phyloP scores from a whole-genome alignment of 2,113 vertebrate genomes.

The Thalassarche chlororhynchos region DNA sequence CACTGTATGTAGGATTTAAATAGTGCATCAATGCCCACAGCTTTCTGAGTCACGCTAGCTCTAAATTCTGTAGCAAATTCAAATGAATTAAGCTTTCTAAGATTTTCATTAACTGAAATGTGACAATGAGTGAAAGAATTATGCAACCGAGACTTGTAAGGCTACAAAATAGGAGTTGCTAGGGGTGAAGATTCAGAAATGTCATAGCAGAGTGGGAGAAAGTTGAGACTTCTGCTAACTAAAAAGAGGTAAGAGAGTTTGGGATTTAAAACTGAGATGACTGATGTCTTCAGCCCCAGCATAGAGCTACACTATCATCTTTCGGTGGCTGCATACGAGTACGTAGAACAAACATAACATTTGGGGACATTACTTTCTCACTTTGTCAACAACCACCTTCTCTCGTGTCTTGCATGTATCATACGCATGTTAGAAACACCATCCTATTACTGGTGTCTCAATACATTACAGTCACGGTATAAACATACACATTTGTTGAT shows the following conservation, averaged over 20 bases:
- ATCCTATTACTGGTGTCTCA: neutral
- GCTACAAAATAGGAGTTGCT: neutral
- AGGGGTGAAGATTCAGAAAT: constrained; percentile 18
- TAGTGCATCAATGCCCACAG: constrained; percentile 6
- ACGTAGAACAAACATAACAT: neutral
- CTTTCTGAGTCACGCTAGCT: constrained; percentile 30
- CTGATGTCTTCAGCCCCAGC: neutral
- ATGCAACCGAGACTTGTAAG: neutral
- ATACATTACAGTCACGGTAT: neutral
- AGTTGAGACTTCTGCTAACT: neutral
- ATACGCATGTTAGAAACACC: neutral
- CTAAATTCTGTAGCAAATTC: constrained; percentile 10
- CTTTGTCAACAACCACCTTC: neutral
- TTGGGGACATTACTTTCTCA: neutral
- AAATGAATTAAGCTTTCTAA: constrained; percentile 53
- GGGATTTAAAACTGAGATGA: neutral
- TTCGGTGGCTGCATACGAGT: neutral
- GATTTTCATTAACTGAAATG: constrained; percentile 50
- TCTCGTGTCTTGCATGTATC: neutral
- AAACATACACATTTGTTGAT: constrained; percentile 26
- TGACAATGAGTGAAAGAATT: constrained; percentile 50
- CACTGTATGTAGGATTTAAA: neutral
- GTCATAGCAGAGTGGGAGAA: constrained; percentile 10
- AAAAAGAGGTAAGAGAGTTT: neutral
- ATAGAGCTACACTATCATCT: neutral